Base-by-base conservation (phyloP, 2,888 invertebrate genomes). In the Idaea straminata region DNA sequence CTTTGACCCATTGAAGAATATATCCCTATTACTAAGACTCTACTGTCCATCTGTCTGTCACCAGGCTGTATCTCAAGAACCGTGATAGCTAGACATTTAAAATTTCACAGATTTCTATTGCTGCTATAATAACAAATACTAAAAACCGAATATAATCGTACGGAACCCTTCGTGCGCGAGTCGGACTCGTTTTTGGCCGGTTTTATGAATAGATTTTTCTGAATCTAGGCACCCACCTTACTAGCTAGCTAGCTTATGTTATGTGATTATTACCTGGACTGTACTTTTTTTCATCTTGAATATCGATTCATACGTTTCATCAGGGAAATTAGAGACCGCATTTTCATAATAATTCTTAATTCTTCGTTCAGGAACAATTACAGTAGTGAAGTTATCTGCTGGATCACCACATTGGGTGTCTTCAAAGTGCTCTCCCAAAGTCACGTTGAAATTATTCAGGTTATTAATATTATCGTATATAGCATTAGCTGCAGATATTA, bases 261-360 rank as follows among this genome's bases (percentile, higher is more conserved):
- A n/a, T n/a, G 61, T 59, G 34, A 57, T 3, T 63, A 64, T 66
- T 77, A 91, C 92, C 87, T 87, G 79, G 47, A 88, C 84, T 65
- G 92, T 92, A 61, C 72, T 78, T 73, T 77, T 89, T 64, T 80
- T 88, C 79, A 91, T 86, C 79, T 84, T 85, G 67, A 91, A 87
- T 13, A 75, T 80, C 16, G 79, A 76, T 68, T 82, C 69, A 72
- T 86, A 92, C 61, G 90, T 87, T 62, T 82, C 79, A 60, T 89
- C 82, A 35, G 79, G 81, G 69, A 81, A 88, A 65, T 83, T 80
- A 6, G 73, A 62, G n/a, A 88, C 75, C 61, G 75, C 78, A 64
- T 84, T 72, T 72, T 90, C 87, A 76, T 85, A 89, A 69, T 84
- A 87, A 57, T 75, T 74, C 67, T 76, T 80, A 15, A 75, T 69